Evolutionary conservation across 2,113 vertebrate genomes (phyloP).

Genomic region (Periophthalmus modestus): DNA sequence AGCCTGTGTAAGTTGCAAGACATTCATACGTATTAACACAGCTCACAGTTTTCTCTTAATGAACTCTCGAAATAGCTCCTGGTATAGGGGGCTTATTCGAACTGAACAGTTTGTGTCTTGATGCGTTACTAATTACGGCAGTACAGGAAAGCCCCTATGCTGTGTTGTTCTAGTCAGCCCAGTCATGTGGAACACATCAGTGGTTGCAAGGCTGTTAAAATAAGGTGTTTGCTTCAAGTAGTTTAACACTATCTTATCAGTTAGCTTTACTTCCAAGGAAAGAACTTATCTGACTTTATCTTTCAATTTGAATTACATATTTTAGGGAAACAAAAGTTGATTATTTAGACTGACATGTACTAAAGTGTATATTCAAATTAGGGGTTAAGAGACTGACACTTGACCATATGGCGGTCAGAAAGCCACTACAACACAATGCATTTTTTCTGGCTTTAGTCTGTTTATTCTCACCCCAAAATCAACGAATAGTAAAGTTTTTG

Average conservation of each 20-base stretch:
- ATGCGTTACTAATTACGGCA: conserved; percentile 2
- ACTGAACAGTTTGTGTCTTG: background rate
- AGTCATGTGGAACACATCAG: conserved; percentile 8
- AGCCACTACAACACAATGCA: too few species aligned
- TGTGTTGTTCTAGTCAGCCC: background rate
- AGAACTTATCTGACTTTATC: background rate
- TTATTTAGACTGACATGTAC: background rate
- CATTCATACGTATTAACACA: background rate
- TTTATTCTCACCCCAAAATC: too few species aligned
- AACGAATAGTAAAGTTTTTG: too few species aligned
- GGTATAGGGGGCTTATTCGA: background rate
- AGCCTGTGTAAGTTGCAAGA: conserved; percentile 69
- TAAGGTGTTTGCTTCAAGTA: conserved; percentile 2
- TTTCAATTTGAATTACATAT: background rate
- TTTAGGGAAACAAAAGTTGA: background rate
- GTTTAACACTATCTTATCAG: conserved; percentile 10
- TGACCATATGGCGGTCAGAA: too few species aligned
- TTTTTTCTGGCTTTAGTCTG: too few species aligned
- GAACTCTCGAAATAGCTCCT: background rate
- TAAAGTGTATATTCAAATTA: background rate
- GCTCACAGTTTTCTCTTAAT: background rate
- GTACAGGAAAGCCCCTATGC: background rate
- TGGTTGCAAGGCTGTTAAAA: background rate
- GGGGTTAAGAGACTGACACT: background rate
- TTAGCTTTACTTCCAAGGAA: background rate